phyloP scores from a whole-genome alignment of 2,113 vertebrate genomes.

The Gymnarchus niloticus region DNA sequence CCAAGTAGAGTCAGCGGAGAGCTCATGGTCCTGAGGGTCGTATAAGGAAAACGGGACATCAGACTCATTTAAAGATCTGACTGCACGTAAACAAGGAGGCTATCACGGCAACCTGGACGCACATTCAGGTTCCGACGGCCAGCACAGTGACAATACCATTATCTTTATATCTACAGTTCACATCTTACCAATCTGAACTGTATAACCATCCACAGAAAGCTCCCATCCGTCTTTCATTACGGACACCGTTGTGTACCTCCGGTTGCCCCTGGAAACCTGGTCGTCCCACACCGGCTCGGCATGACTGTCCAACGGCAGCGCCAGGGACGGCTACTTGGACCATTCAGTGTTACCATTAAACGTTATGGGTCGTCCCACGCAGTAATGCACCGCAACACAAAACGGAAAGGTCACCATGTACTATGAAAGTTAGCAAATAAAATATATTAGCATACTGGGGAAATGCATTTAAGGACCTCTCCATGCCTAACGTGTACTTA shows the following conservation, averaged over 20 bases:
- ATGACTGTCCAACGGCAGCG: not conserved
- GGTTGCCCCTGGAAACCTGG: not conserved
- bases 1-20: conserved; percentile 60
- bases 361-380: too few species aligned
- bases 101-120: not conserved
- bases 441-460: too few species aligned
- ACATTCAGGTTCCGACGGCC: not conserved
- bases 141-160: not conserved
- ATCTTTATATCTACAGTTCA: too few species aligned
- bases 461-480: too few species aligned
- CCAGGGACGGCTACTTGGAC: not conserved
- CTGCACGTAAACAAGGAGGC: not conserved
- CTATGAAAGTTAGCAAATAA: too few species aligned
- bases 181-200: not conserved
- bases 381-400: too few species aligned
- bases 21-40: conserved; percentile 47
- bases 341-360: too few species aligned
- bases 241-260: not conserved
- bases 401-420: too few species aligned
- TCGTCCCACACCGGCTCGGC: not conserved
- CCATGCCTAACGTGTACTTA: too few species aligned
- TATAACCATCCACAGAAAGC: not conserved
- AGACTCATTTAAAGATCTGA: not conserved
- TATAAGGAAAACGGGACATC: not conserved
- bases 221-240: not conserved